A percentile compares a stretch with the other conserved stretches of the same genome.
Conservation (phyloP, 1,140 invertebrate genomes). For the Drosophila chauvacae region DNA sequence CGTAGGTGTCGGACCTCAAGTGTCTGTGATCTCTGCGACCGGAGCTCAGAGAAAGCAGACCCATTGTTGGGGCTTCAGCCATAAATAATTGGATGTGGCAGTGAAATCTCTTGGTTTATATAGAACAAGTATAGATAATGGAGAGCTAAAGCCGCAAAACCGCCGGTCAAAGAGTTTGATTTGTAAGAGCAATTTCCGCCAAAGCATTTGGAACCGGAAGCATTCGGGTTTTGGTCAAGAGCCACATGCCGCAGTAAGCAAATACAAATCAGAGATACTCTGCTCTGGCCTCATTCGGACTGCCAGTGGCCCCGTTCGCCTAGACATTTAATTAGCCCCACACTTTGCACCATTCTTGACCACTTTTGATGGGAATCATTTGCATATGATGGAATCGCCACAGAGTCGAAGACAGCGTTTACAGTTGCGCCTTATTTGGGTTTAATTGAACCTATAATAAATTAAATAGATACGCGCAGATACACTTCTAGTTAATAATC, state of each 20-base stretch:
- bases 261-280: conserved; percentile 32
- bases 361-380: conserved; percentile 38
- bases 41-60: conserved; percentile 23
- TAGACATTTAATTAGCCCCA: conserved; percentile 39
- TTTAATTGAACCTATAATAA: background rate
- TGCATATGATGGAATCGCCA: conserved; percentile 27
- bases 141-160: conserved; percentile 25
- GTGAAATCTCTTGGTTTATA: conserved; percentile 29
- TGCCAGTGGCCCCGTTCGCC: conserved; percentile 25
- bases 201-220: conserved; percentile 37
- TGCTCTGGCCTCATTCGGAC: conserved; percentile 18
- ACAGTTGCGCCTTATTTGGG: background rate
- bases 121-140: conserved; percentile 24
- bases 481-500: background rate
- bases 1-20: conserved; percentile 36
- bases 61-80: conserved; percentile 12
- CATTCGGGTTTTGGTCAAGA: conserved; percentile 30
- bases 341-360: conserved; percentile 21
- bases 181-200: conserved; percentile 51
- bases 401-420: background rate
- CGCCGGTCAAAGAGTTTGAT: conserved; percentile 34
- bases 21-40: conserved; percentile 32
- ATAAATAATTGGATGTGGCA: conserved; percentile 30
- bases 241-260: conserved; percentile 33
- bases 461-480: background rate